These are phyloP conservation scores for Cataglyphis rosenhaueri DNA, from an alignment of 2,888 invertebrate species.

Conservation along the genomic window DNA sequence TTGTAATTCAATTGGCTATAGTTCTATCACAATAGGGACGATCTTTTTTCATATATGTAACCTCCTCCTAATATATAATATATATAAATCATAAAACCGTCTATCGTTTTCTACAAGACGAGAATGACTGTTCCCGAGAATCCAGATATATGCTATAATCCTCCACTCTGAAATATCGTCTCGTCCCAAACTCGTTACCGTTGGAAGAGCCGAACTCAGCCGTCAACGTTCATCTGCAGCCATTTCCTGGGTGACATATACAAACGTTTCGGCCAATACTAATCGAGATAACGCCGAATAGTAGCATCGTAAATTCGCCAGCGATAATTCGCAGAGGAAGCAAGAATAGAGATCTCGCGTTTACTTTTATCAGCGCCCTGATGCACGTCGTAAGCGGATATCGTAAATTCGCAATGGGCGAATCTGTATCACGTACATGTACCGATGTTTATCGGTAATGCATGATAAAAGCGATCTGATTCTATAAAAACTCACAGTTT, in stretches of 20 bases:
- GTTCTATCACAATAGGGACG: conserved; percentile 15
- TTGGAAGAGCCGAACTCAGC: conserved; percentile 22
- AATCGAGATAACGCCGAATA: conserved; percentile 75
- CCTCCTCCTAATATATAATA: background rate
- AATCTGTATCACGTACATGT: conserved; percentile 64
- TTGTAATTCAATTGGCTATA: conserved; percentile 20
- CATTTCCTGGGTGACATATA: conserved; percentile 35
- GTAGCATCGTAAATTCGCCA: conserved; percentile 73
- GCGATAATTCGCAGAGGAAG: conserved; percentile 73
- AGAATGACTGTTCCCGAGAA: conserved; percentile 25
- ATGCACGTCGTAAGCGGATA: conserved; percentile 71
- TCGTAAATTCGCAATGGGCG: conserved; percentile 77
- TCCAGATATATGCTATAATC: conserved; percentile 30
- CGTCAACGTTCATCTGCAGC: conserved; percentile 31
- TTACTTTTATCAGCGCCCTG: conserved; percentile 76
- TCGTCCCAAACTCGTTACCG: conserved; percentile 43
- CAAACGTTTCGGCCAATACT: conserved; percentile 53
- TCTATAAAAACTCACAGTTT: background rate
- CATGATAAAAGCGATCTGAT: conserved; percentile 2
- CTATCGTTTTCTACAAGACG: conserved; percentile 42
- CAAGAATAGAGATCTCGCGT: conserved; percentile 45
- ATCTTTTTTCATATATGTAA: background rate
- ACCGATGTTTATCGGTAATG: conserved; percentile 27
- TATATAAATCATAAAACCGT: conserved; percentile 46
- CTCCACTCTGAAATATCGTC: conserved; percentile 10